Base-by-base conservation (phyloP, 2,113 vertebrate genomes). In the Falcunculus frontatus region DNA sequence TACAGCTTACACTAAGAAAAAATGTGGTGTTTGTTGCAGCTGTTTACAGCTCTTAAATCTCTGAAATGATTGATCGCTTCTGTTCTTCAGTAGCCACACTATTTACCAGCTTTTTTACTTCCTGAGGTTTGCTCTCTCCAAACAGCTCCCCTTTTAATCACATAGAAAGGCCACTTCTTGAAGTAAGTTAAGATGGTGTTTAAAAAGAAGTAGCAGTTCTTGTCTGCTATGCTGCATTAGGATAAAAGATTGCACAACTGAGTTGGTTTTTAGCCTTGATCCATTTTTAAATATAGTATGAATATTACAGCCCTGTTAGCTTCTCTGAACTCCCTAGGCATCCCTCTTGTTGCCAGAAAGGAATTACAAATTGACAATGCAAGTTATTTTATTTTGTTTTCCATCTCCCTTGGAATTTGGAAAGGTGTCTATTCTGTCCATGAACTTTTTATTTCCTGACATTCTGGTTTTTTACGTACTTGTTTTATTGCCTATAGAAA, bases 231-330 rank as follows among this genome's bases (percentile, higher is more conserved):
- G n/a, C 94, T 92, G 65, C 65, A 82, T 94, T 91, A 76, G 46
- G 65, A 72, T 75, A 84, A 95, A 95, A 87, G 41, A 89, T 68
- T 94, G 81, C 53, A 62, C 53, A 95, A 79, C 39, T 42, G 60
- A 87, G 14, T 52, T 89, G 49, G 15, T 69, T 93, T 94, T 95
- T 89, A 94, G 62, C 87, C 91, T 97, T 91, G 96, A 95, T 95
- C 74, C 81, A 89, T 91, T 95, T 96, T 97, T 91, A 85, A 95
- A 91, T 91, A 82, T 46, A 95, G 44, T 35, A 82, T 87, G 91
- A 94, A 94, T 94, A 92, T 94, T 91, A 92, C 30, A 84, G 41
- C 52, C 75, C 64, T 72, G 37, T 79, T 94, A 84, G 84, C 62
- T 72, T 95, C 62, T 89, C 47, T 91, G 76, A 94, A 79, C 49